Conservation (phyloP, 2,113 vertebrate genomes). For the Formicarius rufipectus region DNA sequence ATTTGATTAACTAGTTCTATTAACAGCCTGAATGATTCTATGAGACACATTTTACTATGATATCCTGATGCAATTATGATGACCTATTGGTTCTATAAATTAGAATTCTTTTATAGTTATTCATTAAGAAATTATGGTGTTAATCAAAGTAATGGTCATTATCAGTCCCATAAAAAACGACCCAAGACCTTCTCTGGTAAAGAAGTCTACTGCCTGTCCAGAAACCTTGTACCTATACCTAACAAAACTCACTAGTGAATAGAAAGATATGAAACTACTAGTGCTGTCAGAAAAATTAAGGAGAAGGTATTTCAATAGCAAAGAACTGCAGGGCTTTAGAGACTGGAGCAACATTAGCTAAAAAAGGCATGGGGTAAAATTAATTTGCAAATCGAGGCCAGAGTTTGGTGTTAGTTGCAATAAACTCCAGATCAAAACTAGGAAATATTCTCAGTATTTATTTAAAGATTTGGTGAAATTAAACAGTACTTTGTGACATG, state of each 20-base stretch:
- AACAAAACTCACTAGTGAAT: background rate
- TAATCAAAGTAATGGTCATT: background rate
- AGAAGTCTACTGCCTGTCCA: background rate
- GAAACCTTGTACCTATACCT: background rate
- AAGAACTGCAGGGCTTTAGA: background rate
- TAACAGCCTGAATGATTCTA: background rate
- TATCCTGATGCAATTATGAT: background rate
- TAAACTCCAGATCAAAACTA: background rate
- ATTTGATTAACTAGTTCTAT: slow-evolving; percentile 11
- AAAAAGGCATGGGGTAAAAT: background rate
- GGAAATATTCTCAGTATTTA: background rate
- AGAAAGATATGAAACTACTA: background rate
- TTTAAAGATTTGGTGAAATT: background rate
- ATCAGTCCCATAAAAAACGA: background rate
- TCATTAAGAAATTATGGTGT: background rate
- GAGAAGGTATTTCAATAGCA: background rate
- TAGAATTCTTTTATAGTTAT: background rate
- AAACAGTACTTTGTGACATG: background rate
- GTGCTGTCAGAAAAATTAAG: background rate
- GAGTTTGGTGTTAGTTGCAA: background rate
- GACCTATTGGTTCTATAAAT: background rate
- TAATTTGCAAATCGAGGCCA: background rate
- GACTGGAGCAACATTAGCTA: background rate
- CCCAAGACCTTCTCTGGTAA: background rate
- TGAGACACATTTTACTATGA: background rate